A percentile compares a stretch with the other conserved stretches of the same genome.
Conservation (phyloP, 2,797 vertebrate genomes). For the Myotis findleyi region DNA sequence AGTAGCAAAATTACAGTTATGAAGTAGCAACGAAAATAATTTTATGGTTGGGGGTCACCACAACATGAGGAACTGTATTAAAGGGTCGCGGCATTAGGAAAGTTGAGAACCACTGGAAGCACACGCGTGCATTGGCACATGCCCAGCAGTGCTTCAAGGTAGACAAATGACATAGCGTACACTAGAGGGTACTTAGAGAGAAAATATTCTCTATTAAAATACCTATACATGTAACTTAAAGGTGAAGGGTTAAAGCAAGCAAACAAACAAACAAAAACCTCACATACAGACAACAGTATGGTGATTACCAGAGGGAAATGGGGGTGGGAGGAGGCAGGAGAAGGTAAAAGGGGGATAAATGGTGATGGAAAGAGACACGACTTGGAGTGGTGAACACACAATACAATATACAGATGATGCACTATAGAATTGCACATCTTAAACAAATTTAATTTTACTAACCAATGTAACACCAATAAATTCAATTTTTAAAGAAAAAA, state of each 20-base stretch:
- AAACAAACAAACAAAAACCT: not conserved
- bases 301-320: not conserved
- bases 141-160: not conserved
- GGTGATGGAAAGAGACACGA: not conserved
- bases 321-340: not conserved
- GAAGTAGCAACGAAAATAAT: no score
- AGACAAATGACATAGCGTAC: not conserved
- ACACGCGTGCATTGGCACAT: rapidly evolving
- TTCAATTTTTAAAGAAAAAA: not conserved
- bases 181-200: not conserved
- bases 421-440: not conserved
- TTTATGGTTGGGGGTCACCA: no score
- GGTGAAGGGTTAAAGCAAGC: not conserved
- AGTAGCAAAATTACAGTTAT: no score
- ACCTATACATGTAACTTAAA: not conserved
- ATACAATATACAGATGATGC: not conserved
- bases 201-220: conserved; percentile 24
- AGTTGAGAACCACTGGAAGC: not conserved
- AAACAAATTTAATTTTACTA: not conserved
- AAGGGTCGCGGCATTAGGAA: no score
- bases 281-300: not conserved
- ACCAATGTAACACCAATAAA: not conserved
- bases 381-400: not conserved
- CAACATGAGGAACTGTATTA: no score
- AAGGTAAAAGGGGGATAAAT: not conserved